Base-by-base conservation (phyloP, 2,888 invertebrate species). In the Tipula helvola region DNA sequence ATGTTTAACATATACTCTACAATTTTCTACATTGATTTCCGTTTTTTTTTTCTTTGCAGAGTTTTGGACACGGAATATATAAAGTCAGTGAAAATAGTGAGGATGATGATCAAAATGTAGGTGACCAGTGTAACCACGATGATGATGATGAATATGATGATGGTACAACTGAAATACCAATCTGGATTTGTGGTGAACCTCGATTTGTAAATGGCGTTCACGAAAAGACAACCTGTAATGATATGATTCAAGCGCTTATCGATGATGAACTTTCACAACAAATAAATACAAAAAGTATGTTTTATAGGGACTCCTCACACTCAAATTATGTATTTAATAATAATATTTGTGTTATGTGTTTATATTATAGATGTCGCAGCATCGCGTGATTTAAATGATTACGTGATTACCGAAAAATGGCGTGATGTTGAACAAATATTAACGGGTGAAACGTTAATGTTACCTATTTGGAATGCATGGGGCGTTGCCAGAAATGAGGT, bases 391-490 rank as follows among this genome's bases (percentile, higher is more conserved):
- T 91, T 90, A 89, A 89, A 90, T 90, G 90, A 91, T 91, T 96
- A 95, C 93, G 94, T 95, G 90, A 93, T 96, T 89, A 95, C 96
- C 57, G 96, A 96, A 91, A 91, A 95, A 89, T 95, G 96, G 96
- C 92, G 96, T 90, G 95, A 95, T 89, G 95, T 96, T 87, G 96
- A 95, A 91, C 93, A 94, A 89, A 95, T 94, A 86, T 91, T 95
- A 88, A 95, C 94, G 87, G 94, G 95, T 42, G 93, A 95, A 89
- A 95, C 95, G 86, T 94, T 94, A 87, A 95, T 96, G 88, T 92
- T 96, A 87, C 95, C 96, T 89, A 95, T 97, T 86, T 94, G 96
- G 93, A 95, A 95, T 87, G 95, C 96, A 39, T 97, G 96, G 96
- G 96, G 96, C 87, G 93, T 93, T 89, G 94, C 94, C 87, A 93